A percentile compares a stretch with the other conserved stretches of the same genome.
phyloP scores from a whole-genome alignment of 2,797 vertebrate species.

The Anas bernieri region DNA sequence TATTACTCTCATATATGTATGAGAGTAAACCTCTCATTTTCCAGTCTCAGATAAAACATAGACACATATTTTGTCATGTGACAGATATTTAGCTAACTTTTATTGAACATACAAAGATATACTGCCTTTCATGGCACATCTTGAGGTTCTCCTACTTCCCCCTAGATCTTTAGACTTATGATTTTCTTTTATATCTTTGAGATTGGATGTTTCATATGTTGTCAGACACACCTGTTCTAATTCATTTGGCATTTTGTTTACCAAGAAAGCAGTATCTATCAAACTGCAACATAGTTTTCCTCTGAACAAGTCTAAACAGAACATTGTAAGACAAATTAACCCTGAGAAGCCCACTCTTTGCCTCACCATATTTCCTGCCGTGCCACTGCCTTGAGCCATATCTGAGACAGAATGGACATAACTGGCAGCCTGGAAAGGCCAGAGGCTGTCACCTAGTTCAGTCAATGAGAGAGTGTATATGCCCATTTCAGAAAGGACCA shows the following conservation, averaged over 20 bases:
- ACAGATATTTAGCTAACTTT: background rate
- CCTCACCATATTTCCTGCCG: background rate
- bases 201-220: background rate
- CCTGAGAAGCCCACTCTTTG: background rate
- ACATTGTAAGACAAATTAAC: background rate
- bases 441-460: fast-evolving
- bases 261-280: background rate
- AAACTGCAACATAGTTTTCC: background rate
- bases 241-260: background rate
- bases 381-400: background rate
- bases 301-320: background rate
- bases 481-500: background rate
- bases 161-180: background rate
- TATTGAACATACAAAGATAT: background rate
- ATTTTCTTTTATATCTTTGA: background rate
- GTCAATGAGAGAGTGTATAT: background rate
- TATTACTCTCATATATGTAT: too few species aligned
- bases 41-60: background rate
- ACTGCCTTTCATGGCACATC: background rate
- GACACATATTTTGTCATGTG: fast-evolving
- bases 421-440: background rate
- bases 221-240: background rate
- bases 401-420: background rate
- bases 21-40: background rate
- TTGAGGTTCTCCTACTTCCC: background rate